Evolutionary conservation across 2,888 invertebrate species (phyloP).

Genomic region (Heterodera filipjevi): DNA sequence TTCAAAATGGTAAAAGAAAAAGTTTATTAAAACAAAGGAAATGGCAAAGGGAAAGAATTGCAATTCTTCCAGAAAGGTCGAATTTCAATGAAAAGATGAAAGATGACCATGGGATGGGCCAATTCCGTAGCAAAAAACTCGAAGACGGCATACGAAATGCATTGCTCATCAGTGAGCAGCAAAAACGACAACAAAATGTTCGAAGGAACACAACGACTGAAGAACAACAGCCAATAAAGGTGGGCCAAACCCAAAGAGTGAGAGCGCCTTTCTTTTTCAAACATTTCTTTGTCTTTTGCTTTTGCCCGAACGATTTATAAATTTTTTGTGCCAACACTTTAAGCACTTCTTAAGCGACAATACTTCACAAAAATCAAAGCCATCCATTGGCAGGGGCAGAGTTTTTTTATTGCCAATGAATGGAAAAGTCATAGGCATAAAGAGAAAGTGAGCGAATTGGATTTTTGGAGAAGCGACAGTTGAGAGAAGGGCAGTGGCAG

Average conservation of each 20-base stretch:
- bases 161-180: not conserved
- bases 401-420: not conserved
- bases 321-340: not conserved
- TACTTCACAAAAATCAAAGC: not conserved
- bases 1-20: not conserved
- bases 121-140: not conserved
- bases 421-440: not conserved
- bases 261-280: not conserved
- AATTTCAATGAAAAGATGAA: not conserved
- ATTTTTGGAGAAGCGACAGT: not conserved
- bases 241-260: not conserved
- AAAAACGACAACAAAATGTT: constrained; percentile 26
- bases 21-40: not conserved
- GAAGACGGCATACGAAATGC: not conserved
- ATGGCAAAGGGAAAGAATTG: not conserved
- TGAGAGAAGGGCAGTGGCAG: not conserved
- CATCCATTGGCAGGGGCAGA: not conserved
- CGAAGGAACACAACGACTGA: not conserved
- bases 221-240: constrained; percentile 6
- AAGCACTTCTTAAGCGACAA: not conserved
- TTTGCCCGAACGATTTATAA: not conserved
- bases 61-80: not conserved
- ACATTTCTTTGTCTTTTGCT: not conserved
- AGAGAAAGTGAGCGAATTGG: not conserved
- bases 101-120: not conserved